Conservation (phyloP, 2,888 invertebrate species). For the Neoscelio sp. region DNA sequence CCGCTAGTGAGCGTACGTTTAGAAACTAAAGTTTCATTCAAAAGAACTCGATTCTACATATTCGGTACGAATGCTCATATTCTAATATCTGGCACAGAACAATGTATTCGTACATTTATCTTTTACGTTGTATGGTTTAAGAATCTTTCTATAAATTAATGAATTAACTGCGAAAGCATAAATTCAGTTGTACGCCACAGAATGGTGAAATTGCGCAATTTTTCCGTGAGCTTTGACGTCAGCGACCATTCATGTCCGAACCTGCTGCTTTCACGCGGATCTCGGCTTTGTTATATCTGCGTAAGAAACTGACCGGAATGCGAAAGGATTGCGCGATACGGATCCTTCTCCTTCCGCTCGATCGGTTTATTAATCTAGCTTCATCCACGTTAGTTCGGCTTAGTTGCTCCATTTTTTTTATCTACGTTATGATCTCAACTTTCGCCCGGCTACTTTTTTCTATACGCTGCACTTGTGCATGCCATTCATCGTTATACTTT, state of each 20-base stretch:
- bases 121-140: background rate
- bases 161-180: constrained; percentile 59
- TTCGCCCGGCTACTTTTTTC: constrained; percentile 56
- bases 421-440: constrained; percentile 56
- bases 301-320: constrained; percentile 69
- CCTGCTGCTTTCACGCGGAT: constrained; percentile 81
- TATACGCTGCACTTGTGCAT: constrained; percentile 27
- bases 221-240: constrained; percentile 81
- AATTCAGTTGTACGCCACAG: constrained; percentile 67
- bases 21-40: no score
- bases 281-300: constrained; percentile 76
- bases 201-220: constrained; percentile 82
- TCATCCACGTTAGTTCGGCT: constrained; percentile 38
- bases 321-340: constrained; percentile 67
- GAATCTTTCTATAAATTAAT: constrained; percentile 14
- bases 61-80: no score
- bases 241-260: constrained; percentile 78
- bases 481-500: constrained; percentile 57
- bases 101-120: background rate
- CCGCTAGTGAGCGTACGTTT: no score
- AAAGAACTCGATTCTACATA: no score
- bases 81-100: background rate
- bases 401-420: constrained; percentile 62
- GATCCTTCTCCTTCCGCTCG: constrained; percentile 66
- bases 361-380: constrained; percentile 61